Percentiles rank a stretch among this genome's conserved stretches.
These are phyloP conservation scores for Lasioglossum marginatum DNA, from an alignment of 2,888 invertebrate species.

Conservation along the genomic window DNA sequence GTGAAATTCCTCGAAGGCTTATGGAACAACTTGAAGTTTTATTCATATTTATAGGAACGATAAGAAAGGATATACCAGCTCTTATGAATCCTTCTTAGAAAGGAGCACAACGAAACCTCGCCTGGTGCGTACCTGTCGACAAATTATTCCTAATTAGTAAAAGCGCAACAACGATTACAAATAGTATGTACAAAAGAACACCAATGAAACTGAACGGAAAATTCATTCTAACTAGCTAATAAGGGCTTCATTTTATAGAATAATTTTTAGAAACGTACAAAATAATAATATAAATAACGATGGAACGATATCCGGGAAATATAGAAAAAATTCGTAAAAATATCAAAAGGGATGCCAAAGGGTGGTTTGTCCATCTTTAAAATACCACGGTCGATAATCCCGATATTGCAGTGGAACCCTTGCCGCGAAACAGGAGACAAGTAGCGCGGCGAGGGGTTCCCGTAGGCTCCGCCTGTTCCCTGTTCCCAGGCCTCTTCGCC, in stretches of 20 bases:
- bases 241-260: background rate
- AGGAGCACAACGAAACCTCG: background rate
- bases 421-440: conserved; percentile 17
- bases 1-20: background rate
- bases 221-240: background rate
- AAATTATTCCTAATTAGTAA: background rate
- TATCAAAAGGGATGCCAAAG: background rate
- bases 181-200: background rate
- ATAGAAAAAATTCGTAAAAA: background rate
- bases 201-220: no score
- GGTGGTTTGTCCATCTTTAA: conserved; percentile 50
- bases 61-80: background rate
- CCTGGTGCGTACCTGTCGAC: no score
- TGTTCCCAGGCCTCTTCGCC: conserved; percentile 10
- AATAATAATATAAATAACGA: background rate
- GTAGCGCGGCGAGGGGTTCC: conserved; percentile 25
- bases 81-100: background rate
- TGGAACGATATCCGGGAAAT: background rate
- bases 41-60: background rate
- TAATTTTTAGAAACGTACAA: background rate
- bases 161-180: background rate
- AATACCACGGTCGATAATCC: conserved; percentile 55
- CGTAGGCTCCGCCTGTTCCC: conserved; percentile 40
- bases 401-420: conserved; percentile 22
- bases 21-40: background rate